These are phyloP conservation scores for Syrmaticus mikado DNA, from an alignment of 2,113 vertebrate genomes.

Conservation along the genomic window DNA sequence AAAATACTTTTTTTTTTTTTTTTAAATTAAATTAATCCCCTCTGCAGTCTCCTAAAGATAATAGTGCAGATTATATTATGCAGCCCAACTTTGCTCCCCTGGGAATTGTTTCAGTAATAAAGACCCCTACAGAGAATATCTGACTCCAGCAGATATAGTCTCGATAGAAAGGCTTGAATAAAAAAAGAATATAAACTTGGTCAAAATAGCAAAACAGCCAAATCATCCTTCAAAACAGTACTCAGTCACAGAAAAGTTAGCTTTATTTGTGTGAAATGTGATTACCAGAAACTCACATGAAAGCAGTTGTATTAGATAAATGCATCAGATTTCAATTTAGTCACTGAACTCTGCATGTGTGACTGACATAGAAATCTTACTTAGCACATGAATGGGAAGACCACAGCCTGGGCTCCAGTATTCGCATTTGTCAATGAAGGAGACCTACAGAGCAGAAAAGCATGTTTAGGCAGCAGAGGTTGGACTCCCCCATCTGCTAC, in stretches of 20 bases:
- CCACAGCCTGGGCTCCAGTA: not conserved
- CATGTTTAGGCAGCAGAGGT: not conserved
- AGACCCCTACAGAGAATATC: not conserved
- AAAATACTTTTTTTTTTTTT: no score
- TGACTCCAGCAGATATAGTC: not conserved
- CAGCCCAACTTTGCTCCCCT: not conserved
- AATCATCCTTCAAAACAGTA: conserved; percentile 3
- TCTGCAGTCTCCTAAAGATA: not conserved
- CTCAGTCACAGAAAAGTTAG: conserved; percentile 34
- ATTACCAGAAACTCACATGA: conserved; percentile 49
- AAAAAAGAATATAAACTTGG: not conserved
- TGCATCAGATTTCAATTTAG: conserved; percentile 50
- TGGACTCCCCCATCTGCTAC: not conserved
- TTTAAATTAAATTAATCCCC: not conserved
- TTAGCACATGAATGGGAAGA: not conserved
- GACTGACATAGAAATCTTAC: conserved; percentile 12
- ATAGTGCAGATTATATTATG: not conserved
- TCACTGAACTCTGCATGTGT: not conserved
- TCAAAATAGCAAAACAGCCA: not conserved
- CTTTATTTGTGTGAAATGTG: conserved; percentile 57
- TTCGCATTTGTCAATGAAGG: not conserved
- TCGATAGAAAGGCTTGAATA: not conserved
- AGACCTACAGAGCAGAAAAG: not conserved
- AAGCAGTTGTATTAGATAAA: conserved; percentile 46
- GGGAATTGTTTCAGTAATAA: not conserved